Evolutionary conservation across 2,797 vertebrate genomes (phyloP), one percentile per base, ranked within the genome.

Genomic region (Malacoraja senta): DNA sequence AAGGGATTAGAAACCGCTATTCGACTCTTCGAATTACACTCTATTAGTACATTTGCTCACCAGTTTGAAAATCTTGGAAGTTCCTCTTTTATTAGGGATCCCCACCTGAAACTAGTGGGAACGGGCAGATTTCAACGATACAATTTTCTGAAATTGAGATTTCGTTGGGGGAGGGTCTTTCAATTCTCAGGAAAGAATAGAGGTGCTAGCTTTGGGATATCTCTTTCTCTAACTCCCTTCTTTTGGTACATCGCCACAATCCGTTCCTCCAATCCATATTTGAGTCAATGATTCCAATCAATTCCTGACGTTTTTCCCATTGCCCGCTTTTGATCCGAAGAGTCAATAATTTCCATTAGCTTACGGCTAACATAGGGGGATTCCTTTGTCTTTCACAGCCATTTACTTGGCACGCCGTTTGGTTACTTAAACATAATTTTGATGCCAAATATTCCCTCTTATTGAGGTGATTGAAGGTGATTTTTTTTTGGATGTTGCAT

Each of bases 321-420:
- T 35, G 15, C 65, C 83, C 9, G 84, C 65, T 24, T 65, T 68
- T 32, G 32, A 68, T 68, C 63, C 32, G 32, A 1, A 4, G 17
- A 3, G 83, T n/a, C 61, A 65, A 88, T 88, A 88, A 88, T 88
- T 88, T 68, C 84, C 61, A 68, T 35, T 19, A 68, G n/a, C 61
- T 19, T 24, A 63, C 13, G 12, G 83, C 83, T 88, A 68, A 88
- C 1, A 68, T 68, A n/a, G 19, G 17, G 63, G 35, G n/a, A 88
- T 68, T 35, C 35, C 84, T 68, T 88, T 35, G 84, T 88, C 61
- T 19, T 21, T 32, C 15, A 7, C 61, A n/a, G 15, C 15, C 13
- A 19, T 65, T 88, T 65, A 32, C 44, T 44, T 63, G 8, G 32
- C 61, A 88, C 29, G 0, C 29, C 3, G 13, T 8, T 65, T 65